Base-by-base conservation (phyloP, 1,140 invertebrate species). In the Drosophila bifasciata region DNA sequence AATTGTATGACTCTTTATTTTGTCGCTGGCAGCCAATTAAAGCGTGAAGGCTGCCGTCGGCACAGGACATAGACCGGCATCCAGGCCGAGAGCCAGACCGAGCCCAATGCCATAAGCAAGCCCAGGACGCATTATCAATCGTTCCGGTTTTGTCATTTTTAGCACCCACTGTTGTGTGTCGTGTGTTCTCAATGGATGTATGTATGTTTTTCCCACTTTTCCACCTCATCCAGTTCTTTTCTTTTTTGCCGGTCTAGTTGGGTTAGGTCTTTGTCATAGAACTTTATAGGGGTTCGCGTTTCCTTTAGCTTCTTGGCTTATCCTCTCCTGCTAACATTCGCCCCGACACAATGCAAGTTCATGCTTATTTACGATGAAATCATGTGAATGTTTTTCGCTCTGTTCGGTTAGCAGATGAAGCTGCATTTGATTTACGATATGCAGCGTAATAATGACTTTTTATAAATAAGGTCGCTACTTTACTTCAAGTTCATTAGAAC, bases 1-100 rank as follows among this genome's bases (percentile, higher is more conserved):
- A 74, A 79, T 80, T 84, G 70, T 69, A 72, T 88, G 83, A 79
- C 77, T 84, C 32, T 85, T 90, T 83, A 45, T 63, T 79, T 76
- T 69, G 66, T 85, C 80, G 79, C 55, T 64, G 73, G 89, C 77
- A 85, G 80, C 84, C 74, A 85, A 90, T 90, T 90, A 90, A 90
- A 90, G 76, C 89, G 89, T 90, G 89, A 90, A 90, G 89, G 89
- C 89, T 90, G 80, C 79, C 66, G 83, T 43, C 83, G 74, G 60
- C 74, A 70, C 78, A 81, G 81, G 81, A 80, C 81, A 72, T 70
- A 67, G 40, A 28, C 32, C 50, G 25, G 51, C 70, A 53, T 48
- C 73, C 73, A 63, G 74, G 63, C 55, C 51, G 53, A 74, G 55
- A 62, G 63, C 77, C 61, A 49, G 46, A 66, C 60, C 59, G 32